Conservation (phyloP, 2,797 vertebrate species). For the Schizothorax lantsangensis region DNA sequence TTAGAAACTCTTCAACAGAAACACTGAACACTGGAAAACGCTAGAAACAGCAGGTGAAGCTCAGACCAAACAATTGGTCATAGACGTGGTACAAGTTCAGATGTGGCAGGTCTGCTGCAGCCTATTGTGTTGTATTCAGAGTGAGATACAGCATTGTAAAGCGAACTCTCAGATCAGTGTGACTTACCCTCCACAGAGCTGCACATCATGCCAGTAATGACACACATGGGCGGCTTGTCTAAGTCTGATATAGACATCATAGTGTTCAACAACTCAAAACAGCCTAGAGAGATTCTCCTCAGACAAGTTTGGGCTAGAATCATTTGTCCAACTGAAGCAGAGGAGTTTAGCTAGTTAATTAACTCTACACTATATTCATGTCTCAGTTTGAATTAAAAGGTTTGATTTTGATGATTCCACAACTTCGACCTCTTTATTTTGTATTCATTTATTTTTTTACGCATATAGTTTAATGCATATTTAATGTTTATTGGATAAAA, state of each 20-base stretch:
- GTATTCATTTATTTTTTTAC: too few species aligned
- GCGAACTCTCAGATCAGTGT: not conserved
- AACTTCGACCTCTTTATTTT: not conserved
- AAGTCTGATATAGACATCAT: constrained; percentile 10
- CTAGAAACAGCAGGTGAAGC: constrained; percentile 23
- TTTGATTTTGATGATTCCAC: not conserved
- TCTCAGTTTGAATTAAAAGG: not conserved
- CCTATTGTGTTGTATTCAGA: constrained; percentile 4
- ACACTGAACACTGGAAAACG: not conserved
- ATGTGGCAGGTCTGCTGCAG: not conserved
- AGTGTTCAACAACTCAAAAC: constrained; percentile 8
- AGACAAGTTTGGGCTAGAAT: not conserved
- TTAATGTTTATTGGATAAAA: not conserved
- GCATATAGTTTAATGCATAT: too few species aligned
- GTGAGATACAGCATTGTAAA: not conserved
- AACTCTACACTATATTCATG: not conserved
- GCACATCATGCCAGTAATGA: constrained; percentile 12
- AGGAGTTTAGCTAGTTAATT: not conserved
- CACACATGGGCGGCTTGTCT: constrained; percentile 1
- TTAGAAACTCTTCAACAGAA: constrained; percentile 11
- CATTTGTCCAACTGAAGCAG: constrained; percentile 1
- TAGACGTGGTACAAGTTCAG: constrained; percentile 12
- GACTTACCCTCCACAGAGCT: not conserved
- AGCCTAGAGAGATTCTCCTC: not conserved
- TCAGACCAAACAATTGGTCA: constrained; percentile 28